Evolutionary conservation across 1,140 invertebrate species (phyloP).

Genomic region (Ceratosolen solmsi): DNA sequence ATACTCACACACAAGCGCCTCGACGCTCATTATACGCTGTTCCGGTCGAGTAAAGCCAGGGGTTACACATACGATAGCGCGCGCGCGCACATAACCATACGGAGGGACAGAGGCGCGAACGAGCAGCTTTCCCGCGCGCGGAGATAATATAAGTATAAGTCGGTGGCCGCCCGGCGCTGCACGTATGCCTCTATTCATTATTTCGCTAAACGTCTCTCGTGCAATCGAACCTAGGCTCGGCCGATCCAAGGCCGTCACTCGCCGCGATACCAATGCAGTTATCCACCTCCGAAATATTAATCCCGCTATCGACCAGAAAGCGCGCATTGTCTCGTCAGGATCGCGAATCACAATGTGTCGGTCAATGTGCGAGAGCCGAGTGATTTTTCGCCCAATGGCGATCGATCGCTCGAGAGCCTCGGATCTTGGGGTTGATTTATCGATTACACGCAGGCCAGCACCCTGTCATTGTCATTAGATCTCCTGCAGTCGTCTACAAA

Average conservation of each 20-base stretch:
- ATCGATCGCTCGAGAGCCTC: too few species aligned
- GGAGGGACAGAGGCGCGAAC: neutral
- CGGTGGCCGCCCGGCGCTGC: slow-evolving; percentile 57
- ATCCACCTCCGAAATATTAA: slow-evolving; percentile 62
- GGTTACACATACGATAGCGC: neutral
- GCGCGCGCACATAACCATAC: neutral
- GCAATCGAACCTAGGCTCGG: slow-evolving; percentile 49
- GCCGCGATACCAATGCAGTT: slow-evolving; percentile 42
- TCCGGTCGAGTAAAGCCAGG: slow-evolving; percentile 31
- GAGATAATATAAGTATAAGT: slow-evolving; percentile 31
- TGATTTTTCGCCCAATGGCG: too few species aligned
- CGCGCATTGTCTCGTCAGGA: too few species aligned
- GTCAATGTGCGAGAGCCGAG: too few species aligned
- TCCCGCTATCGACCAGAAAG: neutral
- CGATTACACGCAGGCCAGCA: too few species aligned
- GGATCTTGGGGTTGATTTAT: too few species aligned
- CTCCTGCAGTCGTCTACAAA: too few species aligned
- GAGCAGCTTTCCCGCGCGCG: slow-evolving; percentile 1
- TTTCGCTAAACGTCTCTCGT: slow-evolving; percentile 61
- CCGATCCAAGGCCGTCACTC: slow-evolving; percentile 47
- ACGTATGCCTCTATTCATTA: slow-evolving; percentile 61
- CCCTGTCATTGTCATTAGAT: too few species aligned
- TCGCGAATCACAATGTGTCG: too few species aligned
- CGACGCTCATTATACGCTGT: neutral
- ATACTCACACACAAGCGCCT: slow-evolving; percentile 56